phyloP scores from a whole-genome alignment of 2,888 invertebrate genomes.

The Epinotia nisella region DNA sequence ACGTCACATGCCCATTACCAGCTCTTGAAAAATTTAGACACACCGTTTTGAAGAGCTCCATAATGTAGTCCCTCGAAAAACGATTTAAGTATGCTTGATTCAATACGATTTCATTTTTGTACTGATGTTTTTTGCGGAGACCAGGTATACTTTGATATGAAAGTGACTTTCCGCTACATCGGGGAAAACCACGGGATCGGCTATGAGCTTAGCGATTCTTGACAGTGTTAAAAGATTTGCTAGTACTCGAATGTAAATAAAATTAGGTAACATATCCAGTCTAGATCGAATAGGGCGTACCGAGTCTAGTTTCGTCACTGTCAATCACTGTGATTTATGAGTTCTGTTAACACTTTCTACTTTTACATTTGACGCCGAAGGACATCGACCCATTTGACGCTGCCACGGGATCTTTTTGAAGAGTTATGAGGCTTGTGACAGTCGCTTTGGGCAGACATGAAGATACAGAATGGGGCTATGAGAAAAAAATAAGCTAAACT shows the following conservation, averaged over 20 bases:
- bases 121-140: no score
- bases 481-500: neutral
- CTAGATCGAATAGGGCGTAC: conserved; percentile 44
- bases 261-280: conserved; percentile 39
- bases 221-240: no score
- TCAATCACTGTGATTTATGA: conserved; percentile 75
- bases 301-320: conserved; percentile 64
- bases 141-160: no score
- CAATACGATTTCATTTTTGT: no score
- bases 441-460: conserved; percentile 8
- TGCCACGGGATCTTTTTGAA: conserved; percentile 38
- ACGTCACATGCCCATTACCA: no score
- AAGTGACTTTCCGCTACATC: no score
- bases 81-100: no score
- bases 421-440: conserved; percentile 44
- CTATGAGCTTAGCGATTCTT: no score
- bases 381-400: conserved; percentile 46
- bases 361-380: conserved; percentile 45
- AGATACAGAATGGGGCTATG: conserved; percentile 6
- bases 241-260: conserved; percentile 8
- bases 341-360: conserved; percentile 67
- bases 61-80: no score
- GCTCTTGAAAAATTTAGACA: no score
- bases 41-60: no score
- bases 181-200: no score